Evolutionary conservation across 2,113 vertebrate genomes (phyloP).

Genomic region (Trogon melanurus): DNA sequence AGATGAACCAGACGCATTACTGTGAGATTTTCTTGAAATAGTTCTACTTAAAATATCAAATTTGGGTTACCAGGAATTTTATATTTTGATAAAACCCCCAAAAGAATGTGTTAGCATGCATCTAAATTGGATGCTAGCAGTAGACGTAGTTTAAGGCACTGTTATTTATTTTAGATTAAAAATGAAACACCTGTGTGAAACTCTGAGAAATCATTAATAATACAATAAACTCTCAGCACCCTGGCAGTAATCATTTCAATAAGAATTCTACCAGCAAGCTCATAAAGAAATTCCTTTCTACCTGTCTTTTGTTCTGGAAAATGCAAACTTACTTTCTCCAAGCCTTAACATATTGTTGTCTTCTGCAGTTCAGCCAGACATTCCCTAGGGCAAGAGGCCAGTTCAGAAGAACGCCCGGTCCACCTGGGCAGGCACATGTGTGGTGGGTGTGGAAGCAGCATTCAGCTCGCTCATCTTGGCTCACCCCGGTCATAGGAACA

Average conservation of each 20-base stretch:
- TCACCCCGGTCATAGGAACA: background rate
- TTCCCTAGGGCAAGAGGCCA: background rate
- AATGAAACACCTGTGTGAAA: background rate
- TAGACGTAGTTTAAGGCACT: background rate
- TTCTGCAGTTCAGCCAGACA: background rate
- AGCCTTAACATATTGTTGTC: background rate
- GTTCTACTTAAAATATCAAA: constrained; percentile 5
- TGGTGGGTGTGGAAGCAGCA: background rate
- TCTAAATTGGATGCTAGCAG: background rate
- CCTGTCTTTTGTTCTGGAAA: background rate
- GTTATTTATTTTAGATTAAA: constrained; percentile 6
- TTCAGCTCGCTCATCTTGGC: background rate
- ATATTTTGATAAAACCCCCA: background rate
- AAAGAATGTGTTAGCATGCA: background rate
- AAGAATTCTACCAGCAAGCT: background rate
- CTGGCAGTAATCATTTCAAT: background rate
- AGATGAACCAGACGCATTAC: constrained; percentile 8
- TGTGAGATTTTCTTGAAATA: constrained; percentile 37
- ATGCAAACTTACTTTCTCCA: background rate
- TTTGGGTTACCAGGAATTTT: background rate
- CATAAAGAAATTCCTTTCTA: background rate
- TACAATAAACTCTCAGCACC: background rate
- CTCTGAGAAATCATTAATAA: background rate
- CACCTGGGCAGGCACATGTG: background rate
- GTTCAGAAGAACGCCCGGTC: background rate